Evolutionary conservation across 2,797 vertebrate species (phyloP).

Genomic region (Prunella strophiata): DNA sequence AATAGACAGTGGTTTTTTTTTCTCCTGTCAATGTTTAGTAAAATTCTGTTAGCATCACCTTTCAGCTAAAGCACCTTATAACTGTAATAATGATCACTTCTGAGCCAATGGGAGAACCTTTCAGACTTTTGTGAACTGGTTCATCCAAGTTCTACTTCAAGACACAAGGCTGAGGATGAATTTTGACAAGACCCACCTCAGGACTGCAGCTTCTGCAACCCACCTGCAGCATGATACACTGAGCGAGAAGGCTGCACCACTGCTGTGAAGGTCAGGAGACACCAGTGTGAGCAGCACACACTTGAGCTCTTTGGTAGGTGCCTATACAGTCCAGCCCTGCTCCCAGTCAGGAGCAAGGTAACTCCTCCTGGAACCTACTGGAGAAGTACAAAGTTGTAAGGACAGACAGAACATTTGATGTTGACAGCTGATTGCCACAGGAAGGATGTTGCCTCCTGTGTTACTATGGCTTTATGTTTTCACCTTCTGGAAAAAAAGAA

Average conservation of each 20-base stretch:
- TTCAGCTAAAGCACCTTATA: neutral
- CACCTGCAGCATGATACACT: neutral
- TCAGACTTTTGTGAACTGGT: neutral
- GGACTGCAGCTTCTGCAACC: neutral
- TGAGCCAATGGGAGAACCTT: neutral
- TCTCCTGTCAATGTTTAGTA: neutral
- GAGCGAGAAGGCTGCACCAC: neutral
- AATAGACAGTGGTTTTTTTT: neutral
- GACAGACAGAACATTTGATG: neutral
- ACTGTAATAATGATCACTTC: neutral
- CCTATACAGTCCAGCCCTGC: neutral
- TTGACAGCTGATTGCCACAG: neutral
- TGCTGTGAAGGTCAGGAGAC: neutral
- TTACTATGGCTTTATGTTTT: neutral
- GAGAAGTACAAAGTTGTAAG: conserved; percentile 11
- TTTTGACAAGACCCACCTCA: conserved; percentile 18
- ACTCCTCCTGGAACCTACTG: conserved; percentile 1
- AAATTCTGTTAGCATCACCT: neutral
- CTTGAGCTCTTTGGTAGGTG: neutral
- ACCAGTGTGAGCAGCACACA: neutral
- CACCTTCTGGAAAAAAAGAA: neutral
- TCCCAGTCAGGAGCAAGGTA: neutral
- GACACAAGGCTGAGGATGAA: neutral
- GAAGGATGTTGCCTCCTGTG: conserved; percentile 18
- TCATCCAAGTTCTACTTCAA: neutral